Evolutionary conservation across 2,888 invertebrate species (phyloP).

Genomic region (Nomada fabriciana): DNA sequence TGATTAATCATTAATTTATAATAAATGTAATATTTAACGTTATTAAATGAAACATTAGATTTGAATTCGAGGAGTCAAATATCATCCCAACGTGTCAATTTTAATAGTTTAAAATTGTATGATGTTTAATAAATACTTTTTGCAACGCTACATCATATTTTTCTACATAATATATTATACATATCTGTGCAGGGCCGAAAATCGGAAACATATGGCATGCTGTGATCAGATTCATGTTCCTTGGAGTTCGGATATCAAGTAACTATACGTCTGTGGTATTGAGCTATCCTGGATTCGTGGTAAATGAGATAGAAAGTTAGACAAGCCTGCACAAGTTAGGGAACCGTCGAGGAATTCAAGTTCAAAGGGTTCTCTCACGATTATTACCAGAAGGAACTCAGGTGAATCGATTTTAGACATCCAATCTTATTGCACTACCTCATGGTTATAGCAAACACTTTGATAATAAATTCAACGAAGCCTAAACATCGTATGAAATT

Average conservation of each 20-base stretch:
- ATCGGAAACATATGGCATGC: slow-evolving; percentile 7
- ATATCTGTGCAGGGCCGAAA: not conserved
- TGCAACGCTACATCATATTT: too few species aligned
- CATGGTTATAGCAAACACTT: slow-evolving; percentile 31
- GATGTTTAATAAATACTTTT: too few species aligned
- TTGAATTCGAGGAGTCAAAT: too few species aligned
- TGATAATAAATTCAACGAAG: slow-evolving; percentile 1
- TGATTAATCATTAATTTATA: too few species aligned
- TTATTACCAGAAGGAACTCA: slow-evolving; percentile 54
- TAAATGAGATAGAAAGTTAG: slow-evolving; percentile 68
- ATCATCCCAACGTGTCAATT: too few species aligned
- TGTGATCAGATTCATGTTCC: slow-evolving; percentile 33
- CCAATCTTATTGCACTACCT: slow-evolving; percentile 23
- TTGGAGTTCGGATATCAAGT: slow-evolving; percentile 33
- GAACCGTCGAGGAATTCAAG: slow-evolving; percentile 58
- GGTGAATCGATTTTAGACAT: slow-evolving; percentile 52
- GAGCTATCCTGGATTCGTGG: slow-evolving; percentile 49
- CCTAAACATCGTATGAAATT: not conserved
- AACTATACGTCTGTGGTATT: slow-evolving; percentile 49
- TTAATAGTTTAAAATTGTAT: too few species aligned
- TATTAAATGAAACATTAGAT: too few species aligned
- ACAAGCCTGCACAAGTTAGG: slow-evolving; percentile 52
- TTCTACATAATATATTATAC: too few species aligned
- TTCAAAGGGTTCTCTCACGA: slow-evolving; percentile 56
- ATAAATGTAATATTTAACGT: too few species aligned